phyloP scores from a whole-genome alignment of 2,888 invertebrate species.

The Ditylenchus weischeri region DNA sequence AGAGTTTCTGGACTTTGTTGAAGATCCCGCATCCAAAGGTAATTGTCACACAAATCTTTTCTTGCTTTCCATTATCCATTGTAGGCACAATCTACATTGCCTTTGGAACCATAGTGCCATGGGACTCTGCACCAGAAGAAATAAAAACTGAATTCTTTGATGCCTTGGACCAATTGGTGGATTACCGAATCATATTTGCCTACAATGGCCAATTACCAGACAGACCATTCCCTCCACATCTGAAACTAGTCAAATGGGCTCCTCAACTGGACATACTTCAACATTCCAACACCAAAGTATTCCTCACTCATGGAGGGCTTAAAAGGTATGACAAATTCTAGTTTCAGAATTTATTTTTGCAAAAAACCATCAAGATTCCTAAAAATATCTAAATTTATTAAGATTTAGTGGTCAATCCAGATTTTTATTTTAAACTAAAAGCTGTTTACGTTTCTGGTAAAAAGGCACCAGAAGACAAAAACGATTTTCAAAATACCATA shows the following conservation, averaged over 20 bases:
- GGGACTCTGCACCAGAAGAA: slow-evolving; percentile 32
- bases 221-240: slow-evolving; percentile 15
- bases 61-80: neutral
- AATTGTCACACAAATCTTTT: neutral
- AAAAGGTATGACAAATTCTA: slow-evolving; percentile 30
- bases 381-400: too few species aligned
- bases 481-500: too few species aligned
- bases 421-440: too few species aligned
- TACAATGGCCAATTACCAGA: slow-evolving; percentile 26
- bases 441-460: too few species aligned
- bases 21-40: slow-evolving; percentile 29
- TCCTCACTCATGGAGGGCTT: slow-evolving; percentile 39
- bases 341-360: neutral
- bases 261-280: slow-evolving; percentile 31
- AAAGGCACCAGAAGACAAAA: too few species aligned
- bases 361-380: neutral
- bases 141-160: slow-evolving; percentile 16
- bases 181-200: slow-evolving; percentile 35
- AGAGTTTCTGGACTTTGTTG: slow-evolving; percentile 31
- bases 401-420: too few species aligned
- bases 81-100: slow-evolving; percentile 35
- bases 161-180: slow-evolving; percentile 24
- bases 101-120: slow-evolving; percentile 28
- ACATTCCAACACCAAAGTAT: slow-evolving; percentile 31
- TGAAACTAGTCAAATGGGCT: slow-evolving; percentile 33